Conservation (phyloP, 2,888 invertebrate genomes). For the Caenorhabditis sp. region DNA sequence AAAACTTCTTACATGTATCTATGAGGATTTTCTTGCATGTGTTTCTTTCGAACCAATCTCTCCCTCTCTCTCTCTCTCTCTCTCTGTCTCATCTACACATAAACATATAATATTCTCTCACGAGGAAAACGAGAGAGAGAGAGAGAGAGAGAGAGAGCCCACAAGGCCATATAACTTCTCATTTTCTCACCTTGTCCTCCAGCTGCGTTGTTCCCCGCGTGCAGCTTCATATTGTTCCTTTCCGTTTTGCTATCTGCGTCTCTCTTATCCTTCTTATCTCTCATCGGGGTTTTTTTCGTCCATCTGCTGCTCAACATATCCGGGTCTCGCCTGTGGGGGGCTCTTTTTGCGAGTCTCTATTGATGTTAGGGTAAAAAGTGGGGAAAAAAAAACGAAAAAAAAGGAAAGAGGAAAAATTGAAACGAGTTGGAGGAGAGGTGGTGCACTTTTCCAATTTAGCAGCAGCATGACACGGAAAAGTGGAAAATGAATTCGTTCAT, state of each 20-base stretch:
- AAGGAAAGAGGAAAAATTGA: background rate
- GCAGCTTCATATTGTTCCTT: slow-evolving; percentile 13
- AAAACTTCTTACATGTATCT: too few species aligned
- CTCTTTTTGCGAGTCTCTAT: slow-evolving; percentile 1
- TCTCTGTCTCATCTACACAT: background rate
- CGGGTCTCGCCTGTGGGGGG: too few species aligned
- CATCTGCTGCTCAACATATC: slow-evolving; percentile 15
- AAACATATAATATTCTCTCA: slow-evolving; percentile 17
- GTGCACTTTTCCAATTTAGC: slow-evolving; percentile 31
- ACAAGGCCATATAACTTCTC: slow-evolving; percentile 17
- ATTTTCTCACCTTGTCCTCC: slow-evolving; percentile 18
- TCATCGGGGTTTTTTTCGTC: background rate
- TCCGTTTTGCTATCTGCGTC: slow-evolving; percentile 5
- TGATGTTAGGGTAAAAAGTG: slow-evolving; percentile 6
- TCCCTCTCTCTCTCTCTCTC: background rate
- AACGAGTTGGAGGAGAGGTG: background rate
- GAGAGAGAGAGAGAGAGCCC: background rate
- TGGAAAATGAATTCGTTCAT: slow-evolving; percentile 37
- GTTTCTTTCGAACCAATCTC: background rate
- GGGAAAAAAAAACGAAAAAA: background rate
- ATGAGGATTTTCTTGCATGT: slow-evolving; percentile 17
- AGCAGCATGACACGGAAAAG: background rate
- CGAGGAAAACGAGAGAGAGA: too few species aligned
- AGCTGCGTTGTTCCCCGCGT: slow-evolving; percentile 15
- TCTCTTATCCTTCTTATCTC: slow-evolving; percentile 1